phyloP scores from a whole-genome alignment of 2,888 invertebrate species.

The Agapostemon virescens region DNA sequence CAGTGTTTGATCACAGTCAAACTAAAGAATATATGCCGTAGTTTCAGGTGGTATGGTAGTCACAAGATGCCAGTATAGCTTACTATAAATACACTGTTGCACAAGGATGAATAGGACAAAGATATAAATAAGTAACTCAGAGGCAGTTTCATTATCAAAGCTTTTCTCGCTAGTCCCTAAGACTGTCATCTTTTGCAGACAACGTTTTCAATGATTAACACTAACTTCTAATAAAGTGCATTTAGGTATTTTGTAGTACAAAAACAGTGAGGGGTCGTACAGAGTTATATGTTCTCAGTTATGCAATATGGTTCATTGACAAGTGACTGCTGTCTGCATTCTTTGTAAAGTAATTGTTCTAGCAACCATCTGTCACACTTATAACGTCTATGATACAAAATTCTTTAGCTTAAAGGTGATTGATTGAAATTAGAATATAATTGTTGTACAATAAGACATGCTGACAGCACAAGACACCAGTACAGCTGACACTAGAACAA shows the following conservation, averaged over 20 bases:
- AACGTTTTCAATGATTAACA: slow-evolving; percentile 30
- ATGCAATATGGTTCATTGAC: slow-evolving; percentile 57
- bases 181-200: slow-evolving; percentile 39
- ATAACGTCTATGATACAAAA: slow-evolving; percentile 46
- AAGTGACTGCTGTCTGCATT: slow-evolving; percentile 46
- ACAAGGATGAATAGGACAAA: slow-evolving; percentile 78
- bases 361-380: slow-evolving; percentile 57
- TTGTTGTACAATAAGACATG: slow-evolving; percentile 33
- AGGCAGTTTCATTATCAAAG: slow-evolving; percentile 50
- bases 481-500: slow-evolving; percentile 14
- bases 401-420: slow-evolving; percentile 53
- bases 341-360: slow-evolving; percentile 56
- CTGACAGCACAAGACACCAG: slow-evolving; percentile 22
- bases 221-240: slow-evolving; percentile 10
- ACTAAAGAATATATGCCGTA: slow-evolving; percentile 33
- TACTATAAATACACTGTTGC: slow-evolving; percentile 76
- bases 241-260: slow-evolving; percentile 37
- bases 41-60: slow-evolving; percentile 61
- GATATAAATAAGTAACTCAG: slow-evolving; percentile 75
- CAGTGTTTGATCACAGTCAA: slow-evolving; percentile 23
- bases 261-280: slow-evolving; percentile 30
- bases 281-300: slow-evolving; percentile 53
- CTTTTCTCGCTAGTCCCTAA: slow-evolving; percentile 50
- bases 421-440: slow-evolving; percentile 54
- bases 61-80: slow-evolving; percentile 69